A percentile compares a stretch with the other conserved stretches of the same genome.
phyloP scores from a whole-genome alignment of 2,888 invertebrate genomes.

The Actias luna region DNA sequence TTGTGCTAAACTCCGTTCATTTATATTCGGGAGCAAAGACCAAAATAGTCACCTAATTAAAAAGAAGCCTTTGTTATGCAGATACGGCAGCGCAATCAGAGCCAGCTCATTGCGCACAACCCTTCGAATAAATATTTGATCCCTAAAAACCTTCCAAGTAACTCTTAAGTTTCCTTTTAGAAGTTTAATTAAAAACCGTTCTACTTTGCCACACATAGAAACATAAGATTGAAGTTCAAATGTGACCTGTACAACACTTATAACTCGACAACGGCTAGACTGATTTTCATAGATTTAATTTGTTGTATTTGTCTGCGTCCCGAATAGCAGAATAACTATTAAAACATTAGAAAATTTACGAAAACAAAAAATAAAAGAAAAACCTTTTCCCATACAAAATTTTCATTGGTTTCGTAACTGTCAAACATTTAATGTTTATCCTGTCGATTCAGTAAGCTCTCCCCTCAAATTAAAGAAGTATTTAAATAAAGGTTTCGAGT shows the following conservation, averaged over 20 bases:
- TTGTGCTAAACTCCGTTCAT: conserved; percentile 59
- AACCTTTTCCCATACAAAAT: too few relatives aligned
- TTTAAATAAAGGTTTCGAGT: too few relatives aligned
- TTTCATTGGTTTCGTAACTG: too few relatives aligned
- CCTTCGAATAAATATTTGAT: conserved; percentile 57
- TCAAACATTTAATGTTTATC: too few relatives aligned
- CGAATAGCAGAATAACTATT: too few relatives aligned
- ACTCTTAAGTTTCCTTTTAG: conserved; percentile 39
- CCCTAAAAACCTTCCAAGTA: conserved; percentile 29
- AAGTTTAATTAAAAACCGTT: conserved; percentile 43
- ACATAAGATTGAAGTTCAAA: conserved; percentile 30
- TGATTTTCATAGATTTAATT: too few relatives aligned
- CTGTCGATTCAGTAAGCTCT: too few relatives aligned
- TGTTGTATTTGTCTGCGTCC: too few relatives aligned
- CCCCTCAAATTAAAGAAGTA: too few relatives aligned
- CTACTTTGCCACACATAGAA: conserved; percentile 34
- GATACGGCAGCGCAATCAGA: conserved; percentile 62
- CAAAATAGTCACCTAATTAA: conserved; percentile 69
- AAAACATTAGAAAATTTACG: too few relatives aligned
- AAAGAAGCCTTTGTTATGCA: conserved; percentile 72
- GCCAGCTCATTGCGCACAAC: conserved; percentile 45
- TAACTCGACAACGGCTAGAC: too few relatives aligned
- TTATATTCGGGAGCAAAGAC: conserved; percentile 59
- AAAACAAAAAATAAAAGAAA: too few relatives aligned
- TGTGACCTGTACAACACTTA: conserved; percentile 7